Base-by-base conservation (phyloP, 2,888 invertebrate species). In the Cataglyphis livida region DNA sequence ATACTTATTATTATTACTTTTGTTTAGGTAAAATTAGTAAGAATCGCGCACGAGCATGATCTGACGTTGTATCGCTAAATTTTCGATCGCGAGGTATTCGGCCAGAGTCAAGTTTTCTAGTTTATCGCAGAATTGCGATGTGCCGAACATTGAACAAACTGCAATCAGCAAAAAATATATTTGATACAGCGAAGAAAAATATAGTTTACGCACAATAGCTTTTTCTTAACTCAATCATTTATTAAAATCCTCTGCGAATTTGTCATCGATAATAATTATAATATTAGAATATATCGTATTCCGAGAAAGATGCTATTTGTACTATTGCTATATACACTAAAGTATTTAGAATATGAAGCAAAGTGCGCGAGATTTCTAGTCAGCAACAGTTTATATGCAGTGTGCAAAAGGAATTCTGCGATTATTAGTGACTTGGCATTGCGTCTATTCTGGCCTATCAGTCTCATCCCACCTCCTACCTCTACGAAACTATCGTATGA, bases 81-180 rank as follows among this genome's bases (percentile, higher is more conserved):
- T 79, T 62, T 51, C 41, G 35, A n/a, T 87, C 44, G n/a, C 59
- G 12, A n/a, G 48, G 5, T 35, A 75, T 74, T 65, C n/a, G 9
- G 41, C 57, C 32, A 81, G 4, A 1, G 12, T 74, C n/a, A 54
- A 48, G 44, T 81, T 68, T 89, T 85, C 85, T 88, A 74, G 59
- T 84, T 73, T 73, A 85, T 88, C 85, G 87, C 87, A 85, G 88
- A 90, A 86, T 84, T 90, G 76, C 79, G 66, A 64, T 79, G 76
- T 62, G 73, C 65, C 78, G 74, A 41, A 25, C 51, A 18, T 66
- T 48, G 35, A 64, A 75, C 48, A 15, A 18, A 44, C 44, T 7
- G 21, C 15, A 35, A 61, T 38, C n/a, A 10, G 6, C 28, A 28
- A 35, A 15, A 21, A 48, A 44, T 21, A 44, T 21, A 44, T 15